phyloP scores from a whole-genome alignment of 1,140 invertebrate species.

The Panagrolaimus sp. region DNA sequence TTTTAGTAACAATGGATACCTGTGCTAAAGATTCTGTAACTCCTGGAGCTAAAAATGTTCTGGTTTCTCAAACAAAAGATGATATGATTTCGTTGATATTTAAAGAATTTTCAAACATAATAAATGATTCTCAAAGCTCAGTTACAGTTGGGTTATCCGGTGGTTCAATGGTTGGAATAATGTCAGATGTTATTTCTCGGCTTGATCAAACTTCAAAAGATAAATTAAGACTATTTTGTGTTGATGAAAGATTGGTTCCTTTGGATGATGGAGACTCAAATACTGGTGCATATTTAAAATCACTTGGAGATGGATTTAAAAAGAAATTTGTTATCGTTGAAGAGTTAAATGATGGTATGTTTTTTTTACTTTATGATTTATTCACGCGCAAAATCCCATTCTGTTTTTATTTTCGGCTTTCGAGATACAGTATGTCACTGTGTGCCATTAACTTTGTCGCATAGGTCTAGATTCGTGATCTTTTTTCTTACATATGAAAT shows the following conservation, averaged over 20 bases:
- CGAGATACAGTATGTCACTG: too few relatives aligned
- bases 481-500: too few relatives aligned
- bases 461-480: too few relatives aligned
- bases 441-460: too few relatives aligned
- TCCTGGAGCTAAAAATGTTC: too few relatives aligned
- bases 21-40: too few relatives aligned
- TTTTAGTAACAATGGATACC: too few relatives aligned
- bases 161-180: background rate
- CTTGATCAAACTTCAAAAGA: background rate
- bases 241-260: constrained; percentile 51
- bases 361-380: constrained; percentile 17
- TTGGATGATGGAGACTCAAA: constrained; percentile 47
- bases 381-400: background rate
- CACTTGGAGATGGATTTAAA: constrained; percentile 34
- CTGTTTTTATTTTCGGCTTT: too few relatives aligned
- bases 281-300: constrained; percentile 35
- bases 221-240: constrained; percentile 33
- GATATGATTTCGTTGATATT: too few relatives aligned
- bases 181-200: background rate
- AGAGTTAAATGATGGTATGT: constrained; percentile 36
- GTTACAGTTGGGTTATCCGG: background rate
- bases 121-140: too few relatives aligned
- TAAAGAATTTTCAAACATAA: too few relatives aligned
- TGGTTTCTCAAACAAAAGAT: too few relatives aligned
- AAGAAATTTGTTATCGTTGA: constrained; percentile 35